Base-by-base conservation (phyloP, 1,140 invertebrate genomes). In the Temnothorax longispinosus region DNA sequence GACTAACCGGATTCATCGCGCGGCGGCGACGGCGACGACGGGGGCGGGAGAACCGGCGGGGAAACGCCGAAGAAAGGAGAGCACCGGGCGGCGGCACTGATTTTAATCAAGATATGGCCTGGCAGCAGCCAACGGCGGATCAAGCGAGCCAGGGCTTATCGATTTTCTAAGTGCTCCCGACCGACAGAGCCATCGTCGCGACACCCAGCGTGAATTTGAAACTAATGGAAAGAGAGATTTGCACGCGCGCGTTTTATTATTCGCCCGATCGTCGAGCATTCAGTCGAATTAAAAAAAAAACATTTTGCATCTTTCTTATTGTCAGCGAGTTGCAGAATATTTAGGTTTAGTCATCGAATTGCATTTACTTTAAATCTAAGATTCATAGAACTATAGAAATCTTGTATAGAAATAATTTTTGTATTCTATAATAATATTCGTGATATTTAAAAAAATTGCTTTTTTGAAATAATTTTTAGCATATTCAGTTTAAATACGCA, bases 41-140 rank as follows among this genome's bases (percentile, higher is more conserved):
- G 90, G 82, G 71, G 87, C 88, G 88, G 89, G 87, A 76, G 87
- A 85, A 88, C 77, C 91, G 75, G 80, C 87, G 89, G 88, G 90
- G 90, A 91, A 91, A 89, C 88, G 88, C 85, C 88, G 89, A 90
- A 91, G 91, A 90, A 90, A 92, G 87, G 87, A 91, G 85, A 91
- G 87, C 82, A 90, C 88, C 84, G 88, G 90, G 92, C 91, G 91
- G 91, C 91, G 92, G 94, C 93, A 94, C 94, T 95, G 95, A 95
- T 95, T 95, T 95, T 95, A 95, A 95, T 95, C 94, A 95, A 95
- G 94, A 95, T 95, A 95, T 95, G 94, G 94, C 91, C 91, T 93
- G 94, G 92, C 93, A 93, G 93, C 93, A 93, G 93, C 93, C 90
- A 91, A 91, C 92, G 91, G 88, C 91, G 91, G 94, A 95, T 95